Base-by-base conservation (phyloP, 2,797 vertebrate species). In the Sardinella longiceps region DNA sequence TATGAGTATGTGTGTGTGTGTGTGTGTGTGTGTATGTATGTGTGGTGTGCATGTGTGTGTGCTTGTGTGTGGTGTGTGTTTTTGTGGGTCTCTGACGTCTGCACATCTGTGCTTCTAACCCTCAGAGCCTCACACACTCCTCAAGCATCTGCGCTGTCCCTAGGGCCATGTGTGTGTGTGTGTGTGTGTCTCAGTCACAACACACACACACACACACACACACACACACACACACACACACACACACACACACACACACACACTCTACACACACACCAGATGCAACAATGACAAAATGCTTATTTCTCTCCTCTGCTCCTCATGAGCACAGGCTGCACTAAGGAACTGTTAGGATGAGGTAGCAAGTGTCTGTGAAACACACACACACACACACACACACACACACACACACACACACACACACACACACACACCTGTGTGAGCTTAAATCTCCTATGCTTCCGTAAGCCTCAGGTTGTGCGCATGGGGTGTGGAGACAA, bases 221-320 rank as follows among this genome's bases (percentile, higher is more conserved):
- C 81, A 82, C 39, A 63, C 4, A 12, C 18, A 23, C 58, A 81
- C 85, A 74, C 0, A 46, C 10, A 63, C 14, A 74, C 81, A 86
- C 83, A 87, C 80, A 82, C 84, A 84, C 80, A 50, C 50, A 80
- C 50, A 46, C 30, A 56, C 25, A 45, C 50, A 82, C 12, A 82
- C 15, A 51, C 60, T n/a, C n/a, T n/a, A n/a, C 43, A 43, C 58
- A 60, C 58, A 60, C 58, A 60, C 7, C 58, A n/a, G 58, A 60
- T 23, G 25, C 23, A 4, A 60, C 25, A n/a, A 1, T 60, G 58
- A 60, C 58, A n/a, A 60, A 60, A 60, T 23, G 23, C n/a, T 9
- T 7, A 60, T 60, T 60, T 43, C 2, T 43, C 1, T 43, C 7
- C 43, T 2, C 43, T 43, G 1, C 43, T 43, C 7, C 43, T 43